Percentiles rank a stretch among this genome's conserved stretches.
Evolutionary conservation across 2,113 vertebrate species (phyloP).

Genomic region (Menura novaehollandiae): DNA sequence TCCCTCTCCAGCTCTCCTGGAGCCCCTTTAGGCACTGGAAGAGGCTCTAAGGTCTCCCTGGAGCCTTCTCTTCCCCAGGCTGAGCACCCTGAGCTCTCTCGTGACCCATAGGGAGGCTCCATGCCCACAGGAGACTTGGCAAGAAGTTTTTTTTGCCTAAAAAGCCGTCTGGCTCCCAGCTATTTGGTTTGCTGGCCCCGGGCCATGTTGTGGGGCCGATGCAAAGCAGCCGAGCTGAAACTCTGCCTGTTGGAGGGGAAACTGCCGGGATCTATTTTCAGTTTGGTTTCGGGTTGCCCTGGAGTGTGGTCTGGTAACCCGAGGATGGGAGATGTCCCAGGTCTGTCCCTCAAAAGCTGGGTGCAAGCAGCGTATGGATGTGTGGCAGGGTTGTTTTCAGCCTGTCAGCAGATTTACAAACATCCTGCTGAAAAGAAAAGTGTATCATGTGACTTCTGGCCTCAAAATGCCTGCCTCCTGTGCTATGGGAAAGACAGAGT

Average conservation of each 20-base stretch:
- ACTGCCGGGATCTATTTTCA: background rate
- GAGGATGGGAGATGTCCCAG: background rate
- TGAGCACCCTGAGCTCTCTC: background rate
- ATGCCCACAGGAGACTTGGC: background rate
- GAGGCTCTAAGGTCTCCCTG: rapidly evolving
- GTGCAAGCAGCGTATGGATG: background rate
- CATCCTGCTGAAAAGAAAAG: background rate
- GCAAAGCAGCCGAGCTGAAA: background rate
- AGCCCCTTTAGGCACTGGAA: background rate
- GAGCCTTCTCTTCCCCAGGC: background rate
- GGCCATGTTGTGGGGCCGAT: background rate
- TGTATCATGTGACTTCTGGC: background rate
- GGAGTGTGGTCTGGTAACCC: background rate
- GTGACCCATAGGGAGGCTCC: background rate
- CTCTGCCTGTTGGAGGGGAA: background rate
- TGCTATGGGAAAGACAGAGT: background rate
- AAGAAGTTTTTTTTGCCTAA: background rate
- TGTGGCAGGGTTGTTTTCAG: background rate
- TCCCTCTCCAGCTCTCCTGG: background rate
- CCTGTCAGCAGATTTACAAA: background rate
- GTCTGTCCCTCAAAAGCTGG: background rate
- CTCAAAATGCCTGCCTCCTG: background rate
- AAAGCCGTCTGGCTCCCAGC: background rate
- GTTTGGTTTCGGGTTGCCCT: background rate
- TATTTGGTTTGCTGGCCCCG: background rate